These are phyloP conservation scores for Aix galericulata DNA, from an alignment of 2,113 vertebrate species.

Conservation along the genomic window DNA sequence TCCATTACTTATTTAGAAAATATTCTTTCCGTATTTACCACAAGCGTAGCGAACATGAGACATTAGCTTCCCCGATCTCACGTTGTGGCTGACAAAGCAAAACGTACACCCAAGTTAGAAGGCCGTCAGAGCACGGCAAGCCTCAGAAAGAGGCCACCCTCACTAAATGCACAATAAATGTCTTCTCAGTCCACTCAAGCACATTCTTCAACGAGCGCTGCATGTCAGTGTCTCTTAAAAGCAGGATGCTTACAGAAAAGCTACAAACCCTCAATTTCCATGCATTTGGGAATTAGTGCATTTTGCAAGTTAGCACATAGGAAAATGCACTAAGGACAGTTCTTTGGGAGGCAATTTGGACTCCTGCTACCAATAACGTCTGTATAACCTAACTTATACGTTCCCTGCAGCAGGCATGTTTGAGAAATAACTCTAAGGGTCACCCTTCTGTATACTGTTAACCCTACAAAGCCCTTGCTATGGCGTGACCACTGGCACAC, in stretches of 20 bases:
- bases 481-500: background rate
- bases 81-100: conserved; percentile 50
- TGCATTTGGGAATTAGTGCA: conserved; percentile 22
- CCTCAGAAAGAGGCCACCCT: background rate
- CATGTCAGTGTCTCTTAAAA: background rate
- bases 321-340: conserved; percentile 18
- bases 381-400: background rate
- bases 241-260: conserved; percentile 38
- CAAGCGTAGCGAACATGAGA: background rate
- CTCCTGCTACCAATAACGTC: background rate
- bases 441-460: background rate
- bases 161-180: background rate
- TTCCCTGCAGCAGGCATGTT: background rate
- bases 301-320: conserved; percentile 49
- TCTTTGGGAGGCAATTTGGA: background rate
- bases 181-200: background rate
- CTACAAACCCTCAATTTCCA: background rate
- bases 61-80: background rate
- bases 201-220: background rate
- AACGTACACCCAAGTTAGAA: background rate
- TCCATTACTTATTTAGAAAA: conserved; percentile 17
- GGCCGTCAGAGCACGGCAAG: background rate
- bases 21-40: background rate
- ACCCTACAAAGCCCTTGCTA: background rate
- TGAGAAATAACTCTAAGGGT: background rate